These are phyloP conservation scores for Hipposideros larvatus DNA, from an alignment of 2,797 vertebrate species.

Conservation along the genomic window DNA sequence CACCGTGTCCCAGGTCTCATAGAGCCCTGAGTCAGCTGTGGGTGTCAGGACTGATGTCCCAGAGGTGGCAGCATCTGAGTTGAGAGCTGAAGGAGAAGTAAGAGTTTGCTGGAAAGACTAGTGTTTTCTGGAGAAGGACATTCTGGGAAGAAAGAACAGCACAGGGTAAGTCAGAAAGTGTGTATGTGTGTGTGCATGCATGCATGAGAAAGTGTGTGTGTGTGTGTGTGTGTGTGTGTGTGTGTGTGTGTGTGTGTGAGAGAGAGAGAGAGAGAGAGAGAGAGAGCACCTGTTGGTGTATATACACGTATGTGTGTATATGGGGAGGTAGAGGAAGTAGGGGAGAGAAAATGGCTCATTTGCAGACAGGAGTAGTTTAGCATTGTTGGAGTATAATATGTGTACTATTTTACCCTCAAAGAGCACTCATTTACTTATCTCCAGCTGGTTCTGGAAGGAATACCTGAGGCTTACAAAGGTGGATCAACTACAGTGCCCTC, in stretches of 20 bases:
- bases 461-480: neutral
- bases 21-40: neutral
- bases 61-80: neutral
- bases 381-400: neutral
- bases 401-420: neutral
- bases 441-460: neutral
- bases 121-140: neutral
- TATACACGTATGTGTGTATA: too few species aligned
- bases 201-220: neutral
- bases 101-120: neutral
- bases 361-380: neutral
- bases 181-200: too few species aligned
- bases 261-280: too few species aligned
- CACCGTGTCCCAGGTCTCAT: neutral
- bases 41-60: neutral
- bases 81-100: neutral
- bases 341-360: neutral
- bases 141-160: neutral
- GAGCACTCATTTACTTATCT: neutral
- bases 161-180: neutral
- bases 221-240: neutral
- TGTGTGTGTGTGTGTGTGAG: too few species aligned
- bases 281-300: neutral
- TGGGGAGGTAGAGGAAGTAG: neutral
- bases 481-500: neutral